Evolutionary conservation across 2,888 invertebrate genomes (phyloP).

Genomic region (Yponomeuta plumbellus): DNA sequence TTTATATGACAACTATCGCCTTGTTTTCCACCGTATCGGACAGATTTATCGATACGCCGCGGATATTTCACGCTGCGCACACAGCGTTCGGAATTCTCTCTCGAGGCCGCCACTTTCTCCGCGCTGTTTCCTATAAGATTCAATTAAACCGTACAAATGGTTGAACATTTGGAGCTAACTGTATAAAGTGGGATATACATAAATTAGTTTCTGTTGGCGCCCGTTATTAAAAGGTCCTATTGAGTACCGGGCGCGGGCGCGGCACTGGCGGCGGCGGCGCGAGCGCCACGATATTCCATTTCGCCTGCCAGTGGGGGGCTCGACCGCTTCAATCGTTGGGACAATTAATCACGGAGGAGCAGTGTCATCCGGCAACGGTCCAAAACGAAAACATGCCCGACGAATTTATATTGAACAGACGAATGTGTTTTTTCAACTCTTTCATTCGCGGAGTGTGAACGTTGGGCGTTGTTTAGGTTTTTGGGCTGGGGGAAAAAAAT

Average conservation of each 20-base stretch:
- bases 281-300: constrained; percentile 64
- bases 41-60: constrained; percentile 9
- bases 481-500: neutral
- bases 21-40: constrained; percentile 3
- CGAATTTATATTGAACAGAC: constrained; percentile 52
- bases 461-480: constrained; percentile 19
- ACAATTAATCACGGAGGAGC: constrained; percentile 74
- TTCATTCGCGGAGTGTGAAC: constrained; percentile 27
- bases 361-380: constrained; percentile 67
- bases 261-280: constrained; percentile 24
- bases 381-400: constrained; percentile 47
- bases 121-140: constrained; percentile 2
- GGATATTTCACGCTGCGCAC: constrained; percentile 3
- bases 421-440: constrained; percentile 31
- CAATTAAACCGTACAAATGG: constrained; percentile 13
- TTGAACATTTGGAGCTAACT: constrained; percentile 21
- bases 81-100: neutral
- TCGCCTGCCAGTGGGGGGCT: constrained; percentile 71
- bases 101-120: neutral
- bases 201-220: constrained; percentile 61
- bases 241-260: constrained; percentile 29
- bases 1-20: constrained; percentile 16
- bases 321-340: constrained; percentile 65
- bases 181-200: constrained; percentile 30
- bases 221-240: constrained; percentile 64